phyloP scores from a whole-genome alignment of 23 tunicate genomes.

The Oikopleura dioica region DNA sequence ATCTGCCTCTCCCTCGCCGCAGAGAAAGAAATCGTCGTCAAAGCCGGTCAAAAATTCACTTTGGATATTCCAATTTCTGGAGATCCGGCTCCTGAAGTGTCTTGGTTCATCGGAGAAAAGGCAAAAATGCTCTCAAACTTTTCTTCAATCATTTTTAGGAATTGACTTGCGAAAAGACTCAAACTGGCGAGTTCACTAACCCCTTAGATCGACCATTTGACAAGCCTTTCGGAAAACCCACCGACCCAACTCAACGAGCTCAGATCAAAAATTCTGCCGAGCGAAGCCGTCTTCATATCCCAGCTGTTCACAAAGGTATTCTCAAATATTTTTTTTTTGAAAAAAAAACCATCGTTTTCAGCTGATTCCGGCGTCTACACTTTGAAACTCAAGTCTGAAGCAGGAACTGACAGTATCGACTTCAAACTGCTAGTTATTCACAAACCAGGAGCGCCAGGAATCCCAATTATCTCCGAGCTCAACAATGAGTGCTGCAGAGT shows the following conservation, averaged over 20 bases:
- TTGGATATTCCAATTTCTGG: constrained; percentile 71
- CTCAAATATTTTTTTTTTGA: too few relatives aligned
- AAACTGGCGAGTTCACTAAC: too few relatives aligned
- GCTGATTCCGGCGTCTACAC: constrained; percentile 66
- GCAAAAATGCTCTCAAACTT: constrained; percentile 12
- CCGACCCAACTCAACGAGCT: too few relatives aligned
- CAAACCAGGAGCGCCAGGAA: background rate
- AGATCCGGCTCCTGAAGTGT: constrained; percentile 62
- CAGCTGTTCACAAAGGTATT: too few relatives aligned
- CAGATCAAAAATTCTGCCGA: too few relatives aligned
- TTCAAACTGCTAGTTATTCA: too few relatives aligned
- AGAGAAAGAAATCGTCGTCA: constrained; percentile 39
- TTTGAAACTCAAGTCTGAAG: constrained; percentile 32
- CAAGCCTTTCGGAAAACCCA: too few relatives aligned
- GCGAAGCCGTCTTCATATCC: too few relatives aligned
- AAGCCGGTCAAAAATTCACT: constrained; percentile 64
- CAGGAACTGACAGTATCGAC: constrained; percentile 40
- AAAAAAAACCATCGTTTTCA: too few relatives aligned
- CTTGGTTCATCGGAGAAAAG: constrained; percentile 80
- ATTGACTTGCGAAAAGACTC: too few relatives aligned
- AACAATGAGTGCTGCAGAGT: constrained; percentile 57
- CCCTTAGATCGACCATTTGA: too few relatives aligned
- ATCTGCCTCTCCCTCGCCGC: constrained; percentile 41
- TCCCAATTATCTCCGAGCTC: constrained; percentile 49
- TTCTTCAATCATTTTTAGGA: background rate